Evolutionary conservation across 2,113 vertebrate genomes (phyloP).

Genomic region (Saimiri boliviensis): DNA sequence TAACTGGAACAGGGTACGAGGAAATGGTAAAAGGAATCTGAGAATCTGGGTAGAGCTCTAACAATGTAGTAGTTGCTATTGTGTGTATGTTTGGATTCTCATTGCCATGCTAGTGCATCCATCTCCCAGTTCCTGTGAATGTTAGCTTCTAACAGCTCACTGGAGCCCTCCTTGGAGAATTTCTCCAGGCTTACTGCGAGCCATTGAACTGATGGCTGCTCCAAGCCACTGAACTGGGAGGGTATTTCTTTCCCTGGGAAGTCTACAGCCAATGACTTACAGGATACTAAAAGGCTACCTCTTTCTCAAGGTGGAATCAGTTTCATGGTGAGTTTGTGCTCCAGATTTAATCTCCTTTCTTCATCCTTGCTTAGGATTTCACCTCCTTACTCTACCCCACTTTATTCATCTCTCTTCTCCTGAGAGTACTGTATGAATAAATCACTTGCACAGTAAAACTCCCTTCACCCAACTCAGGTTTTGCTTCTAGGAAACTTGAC

Average conservation of each 20-base stretch:
- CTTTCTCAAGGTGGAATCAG: neutral
- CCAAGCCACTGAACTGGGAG: neutral
- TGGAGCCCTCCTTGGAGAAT: neutral
- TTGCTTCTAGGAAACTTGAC: slow-evolving; percentile 2
- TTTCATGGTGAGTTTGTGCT: neutral
- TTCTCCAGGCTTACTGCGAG: neutral
- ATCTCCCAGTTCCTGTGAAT: neutral
- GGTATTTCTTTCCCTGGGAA: neutral
- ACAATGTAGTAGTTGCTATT: no score
- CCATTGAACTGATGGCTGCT: neutral
- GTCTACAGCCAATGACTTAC: neutral
- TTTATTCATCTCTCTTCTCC: neutral
- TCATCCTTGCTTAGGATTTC: neutral
- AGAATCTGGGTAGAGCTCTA: neutral
- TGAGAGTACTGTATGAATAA: neutral
- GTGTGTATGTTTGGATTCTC: neutral
- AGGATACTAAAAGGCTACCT: neutral
- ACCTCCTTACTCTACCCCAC: neutral
- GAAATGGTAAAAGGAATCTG: neutral
- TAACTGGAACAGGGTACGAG: neutral
- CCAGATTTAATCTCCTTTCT: neutral
- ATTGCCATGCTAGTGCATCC: neutral
- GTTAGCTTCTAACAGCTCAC: neutral
- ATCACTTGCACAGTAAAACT: neutral
- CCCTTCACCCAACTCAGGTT: neutral